Evolutionary conservation across 2,113 vertebrate genomes (phyloP).

Genomic region (Psittacara wagleri): DNA sequence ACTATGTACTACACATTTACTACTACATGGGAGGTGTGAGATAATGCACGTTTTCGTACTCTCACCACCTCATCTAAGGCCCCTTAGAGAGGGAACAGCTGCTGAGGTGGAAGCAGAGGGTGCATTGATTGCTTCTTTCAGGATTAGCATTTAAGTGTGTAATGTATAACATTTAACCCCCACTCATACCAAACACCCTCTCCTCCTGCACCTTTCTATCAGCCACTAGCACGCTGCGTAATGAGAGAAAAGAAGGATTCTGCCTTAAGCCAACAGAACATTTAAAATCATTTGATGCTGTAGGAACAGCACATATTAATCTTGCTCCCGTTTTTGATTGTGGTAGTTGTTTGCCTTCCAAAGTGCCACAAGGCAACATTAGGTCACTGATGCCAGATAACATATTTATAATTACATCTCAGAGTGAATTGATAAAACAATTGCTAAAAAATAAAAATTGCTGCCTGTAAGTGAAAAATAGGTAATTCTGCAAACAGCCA

Average conservation of each 20-base stretch:
- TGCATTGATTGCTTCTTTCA: not conserved
- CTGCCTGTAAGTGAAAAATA: not conserved
- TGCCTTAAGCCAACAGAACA: not conserved
- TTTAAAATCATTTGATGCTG: not conserved
- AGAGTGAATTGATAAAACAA: not conserved
- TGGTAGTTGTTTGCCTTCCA: not conserved
- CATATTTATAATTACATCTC: constrained; percentile 28
- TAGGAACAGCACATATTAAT: not conserved
- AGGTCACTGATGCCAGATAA: not conserved
- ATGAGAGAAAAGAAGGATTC: not conserved
- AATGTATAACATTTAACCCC: not conserved
- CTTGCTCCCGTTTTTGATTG: constrained; percentile 1
- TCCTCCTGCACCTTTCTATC: not conserved
- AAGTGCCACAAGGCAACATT: constrained; percentile 36
- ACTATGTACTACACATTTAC: not conserved
- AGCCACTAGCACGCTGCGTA: not conserved
- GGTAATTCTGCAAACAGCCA: not conserved
- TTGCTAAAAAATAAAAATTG: not conserved
- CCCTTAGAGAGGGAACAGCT: not conserved
- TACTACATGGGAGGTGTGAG: not conserved
- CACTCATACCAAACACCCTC: not conserved
- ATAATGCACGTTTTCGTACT: not conserved
- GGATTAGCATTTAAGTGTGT: not conserved
- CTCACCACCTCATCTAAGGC: not conserved
- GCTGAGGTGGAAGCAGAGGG: not conserved